Evolutionary conservation across 2,113 vertebrate genomes (phyloP), one percentile per base, ranked within the genome.

Genomic region (Pyxicephalus adspersus): DNA sequence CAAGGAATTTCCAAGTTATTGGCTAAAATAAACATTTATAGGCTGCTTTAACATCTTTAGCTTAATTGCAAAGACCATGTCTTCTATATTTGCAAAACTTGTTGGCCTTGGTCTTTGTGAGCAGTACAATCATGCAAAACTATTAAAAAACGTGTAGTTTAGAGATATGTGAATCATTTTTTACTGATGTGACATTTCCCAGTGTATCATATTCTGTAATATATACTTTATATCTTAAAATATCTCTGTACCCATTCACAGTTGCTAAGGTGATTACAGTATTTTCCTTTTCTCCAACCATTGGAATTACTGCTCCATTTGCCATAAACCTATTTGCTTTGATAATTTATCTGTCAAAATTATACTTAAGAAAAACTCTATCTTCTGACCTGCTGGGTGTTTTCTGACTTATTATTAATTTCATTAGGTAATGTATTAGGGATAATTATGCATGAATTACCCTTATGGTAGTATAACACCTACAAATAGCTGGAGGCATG

Each of bases 211-310:
- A 19, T 34, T 58, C 22, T 38, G 28, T 38, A 78, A 67, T 29
- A 25, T 67, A 29, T 19, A 67, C 51, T 76, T 68, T 76, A 58
- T 0, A 66, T 19, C 20, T 57, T 19, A 77, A 55, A 78, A 38
- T 64, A 67, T 57, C 13, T 34, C 20, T 23, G 20, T 19, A 57
- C 51, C 76, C 57, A 66, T 65, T 29, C 76, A 78, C 63, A 34
- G 76, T 67, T 78, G 64, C 76, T 66, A 57, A 52, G 76, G 76
- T 66, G 51, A 78, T 66, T 78, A 31, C 28, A 66, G 63, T 65
- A 7, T 76, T 65, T 65, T 65, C 31, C 19, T 28, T 26, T n/a
- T 63, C 11, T 51, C 16, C 31, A 64, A 76, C 16, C 34, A 16
- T n/a, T n/a, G n/a, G n/a, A 51, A 23, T 45, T 26, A 50, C 52